A percentile compares a stretch with the other conserved stretches of the same genome.
These are phyloP conservation scores for Pandion haliaetus DNA, from an alignment of 2,113 vertebrate species.

Conservation along the genomic window DNA sequence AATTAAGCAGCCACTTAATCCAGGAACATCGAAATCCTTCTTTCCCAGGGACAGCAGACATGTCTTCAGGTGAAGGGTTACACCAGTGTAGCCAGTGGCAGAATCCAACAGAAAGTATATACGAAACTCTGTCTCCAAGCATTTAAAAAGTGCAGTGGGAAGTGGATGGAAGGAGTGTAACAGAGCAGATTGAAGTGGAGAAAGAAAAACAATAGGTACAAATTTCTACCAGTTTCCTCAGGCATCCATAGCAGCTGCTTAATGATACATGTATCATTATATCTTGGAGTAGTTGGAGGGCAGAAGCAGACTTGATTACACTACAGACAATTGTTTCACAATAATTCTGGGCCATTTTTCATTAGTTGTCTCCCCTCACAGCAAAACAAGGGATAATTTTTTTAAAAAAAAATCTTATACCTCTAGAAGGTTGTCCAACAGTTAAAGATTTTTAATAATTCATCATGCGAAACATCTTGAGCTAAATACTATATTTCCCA, in stretches of 20 bases:
- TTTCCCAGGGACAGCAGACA: neutral
- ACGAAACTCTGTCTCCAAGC: neutral
- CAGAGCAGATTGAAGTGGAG: slow-evolving; percentile 54
- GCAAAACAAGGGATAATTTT: slow-evolving; percentile 82
- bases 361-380: slow-evolving; percentile 83
- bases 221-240: slow-evolving; percentile 80
- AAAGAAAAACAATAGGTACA: slow-evolving; percentile 84
- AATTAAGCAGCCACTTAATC: slow-evolving; percentile 12
- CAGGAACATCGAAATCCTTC: neutral
- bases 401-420: slow-evolving; percentile 68
- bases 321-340: slow-evolving; percentile 89
- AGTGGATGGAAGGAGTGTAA: slow-evolving; percentile 59
- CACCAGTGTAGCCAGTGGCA: neutral
- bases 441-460: slow-evolving; percentile 86
- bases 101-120: neutral
- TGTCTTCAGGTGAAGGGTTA: neutral
- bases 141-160: slow-evolving; percentile 55
- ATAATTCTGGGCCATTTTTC: slow-evolving; percentile 86
- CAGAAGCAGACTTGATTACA: slow-evolving; percentile 89
- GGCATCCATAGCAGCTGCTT: slow-evolving; percentile 85
- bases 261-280: slow-evolving; percentile 90
- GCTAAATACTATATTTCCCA: slow-evolving; percentile 74
- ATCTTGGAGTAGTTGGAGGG: slow-evolving; percentile 85
- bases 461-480: slow-evolving; percentile 80
- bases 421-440: slow-evolving; percentile 76